Base-by-base conservation (phyloP, 2,797 vertebrate species). In the Notolepis coatsorum region DNA sequence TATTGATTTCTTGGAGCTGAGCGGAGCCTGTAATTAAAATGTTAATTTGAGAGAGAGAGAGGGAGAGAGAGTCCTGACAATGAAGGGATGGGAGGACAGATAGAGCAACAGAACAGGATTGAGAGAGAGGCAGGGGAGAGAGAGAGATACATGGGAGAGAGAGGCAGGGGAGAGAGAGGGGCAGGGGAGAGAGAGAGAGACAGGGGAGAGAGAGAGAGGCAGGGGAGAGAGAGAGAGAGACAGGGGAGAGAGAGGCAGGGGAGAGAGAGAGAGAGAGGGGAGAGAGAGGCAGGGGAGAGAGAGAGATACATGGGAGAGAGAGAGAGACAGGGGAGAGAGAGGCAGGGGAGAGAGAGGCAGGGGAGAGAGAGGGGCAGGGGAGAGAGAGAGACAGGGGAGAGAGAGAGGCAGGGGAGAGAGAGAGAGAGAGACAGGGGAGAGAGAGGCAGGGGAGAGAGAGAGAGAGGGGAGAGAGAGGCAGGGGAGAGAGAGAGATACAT, bases 21-120 rank as follows among this genome's bases (percentile, higher is more conserved):
- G 95, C 95, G 95, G 95, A 95, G 93, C 94, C 96, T 95, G 95
- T 98, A 98, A 99, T 99, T 99, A 99, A 99, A 97, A 99, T 98
- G 97, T 98, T 98, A 99, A 99, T 99, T 96, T 95, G 94, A 96
- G 94, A 96, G 93, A 95, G 94, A 96, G 95, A 96, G 94, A 96
- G 95, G 95, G 94, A 96, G 96, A 97, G 95, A 96, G 94, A 92
- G 95, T 97, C 94, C 95, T 96, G 96, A 96, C 94, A 96, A 95
- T 94, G 65, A 92, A 86, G 88, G 95, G 96, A 97, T 96, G 95
- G 96, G 90, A 92, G 86, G 77, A 86, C 88, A 95, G 95, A 97
- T 95, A 96, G 94, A 95, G 94, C 90, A 88, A 91, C 91, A 88
- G 90, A 88, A 78, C 52, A 43, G 63, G 70, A 83, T 58, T 38